Evolutionary conservation across 1,140 invertebrate species (phyloP), one percentile per base, ranked within the genome.

Genomic region (Lasioglossum albipes): DNA sequence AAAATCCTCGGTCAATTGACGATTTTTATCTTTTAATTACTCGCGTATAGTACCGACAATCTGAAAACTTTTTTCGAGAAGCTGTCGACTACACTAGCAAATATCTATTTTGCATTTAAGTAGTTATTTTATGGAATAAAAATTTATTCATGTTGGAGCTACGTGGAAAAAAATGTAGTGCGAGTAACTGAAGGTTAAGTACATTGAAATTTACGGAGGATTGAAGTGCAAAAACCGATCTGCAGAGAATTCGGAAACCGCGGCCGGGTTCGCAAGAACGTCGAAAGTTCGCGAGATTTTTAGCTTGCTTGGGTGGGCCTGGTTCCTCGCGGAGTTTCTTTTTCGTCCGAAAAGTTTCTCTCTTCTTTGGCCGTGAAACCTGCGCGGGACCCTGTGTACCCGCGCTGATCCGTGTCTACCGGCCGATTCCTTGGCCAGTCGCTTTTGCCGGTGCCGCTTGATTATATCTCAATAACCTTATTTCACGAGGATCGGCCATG

Each of bases 391-490:
- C 59, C 45, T 42, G 72, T 52, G 41, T 49, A 42, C 54, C 36
- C 49, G 75, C 65, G 64, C 22, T 69, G 36, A 69, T 69, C 66
- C 65, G 66, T 69, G 64, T 85, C 81, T 85, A 85, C 82, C 85
- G 62, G 49, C 6, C 7, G 13, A 61, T 76, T 81, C 71, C 59
- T 45, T 67, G 16, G 27, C 18, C 36, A 20, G 7, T 78, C 57
- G 45, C 75, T 68, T 82, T 71, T 68, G 42, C 45, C 57, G 52
- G 36, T 54, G 52, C 70, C 70, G 77, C 84, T 49, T 49, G 88
- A 90, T 90, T 82, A 69, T 67, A 85, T 87, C 88, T 71, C 79
- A 75, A 87, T 90, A 89, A 89, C 89, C 89, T 88, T 84, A 87
- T 90, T 89, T 87, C 84, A 54, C 20, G 62, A 16, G 18, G 77